Evolutionary conservation across 2,888 invertebrate genomes (phyloP), one percentile per base, ranked within the genome.

Genomic region (Acleris cristana): DNA sequence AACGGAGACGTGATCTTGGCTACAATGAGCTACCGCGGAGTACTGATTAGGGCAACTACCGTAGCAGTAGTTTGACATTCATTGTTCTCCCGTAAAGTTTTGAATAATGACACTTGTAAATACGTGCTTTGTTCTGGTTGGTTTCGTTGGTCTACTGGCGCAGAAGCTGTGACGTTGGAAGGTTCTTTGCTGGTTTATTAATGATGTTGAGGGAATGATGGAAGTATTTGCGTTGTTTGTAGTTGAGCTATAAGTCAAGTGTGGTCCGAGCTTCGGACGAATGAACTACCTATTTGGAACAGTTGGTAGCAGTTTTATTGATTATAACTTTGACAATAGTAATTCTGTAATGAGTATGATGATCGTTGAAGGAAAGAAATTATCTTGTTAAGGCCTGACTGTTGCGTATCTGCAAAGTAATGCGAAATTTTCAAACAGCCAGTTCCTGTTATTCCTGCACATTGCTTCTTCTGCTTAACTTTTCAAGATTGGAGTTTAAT

Each of bases 61-160:
- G 88, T 84, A 79, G 80, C 88, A 84, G 87, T 80, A 88, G 88
- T 85, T 84, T 82, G 80, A 78, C 79, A 80, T 70, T 67, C 76
- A 80, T 86, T 86, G 84, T 87, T 71, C 74, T 51, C 49, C 23
- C 45, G 62, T 53, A 58, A 63, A 73, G 60, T 71, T 74, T 78
- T 81, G 79, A 80, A 69, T 74, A 72, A 72, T 72, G 73, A 74
- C 73, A 54, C 63, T 64, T 55, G 71, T 71, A 71, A 73, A 73
- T 71, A 73, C 66, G 34, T 54, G 23, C 68, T 68, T 72, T 73
- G 73, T 71, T 64, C 57, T 6, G 19, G 12, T 34, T 45, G 30
- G 45, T 56, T 63, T 64, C 54, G 70, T 63, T 64, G 65, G 55
- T 64, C 59, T 60, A 64, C 64, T 62, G 60, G 52, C 63, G 14